Base-by-base conservation (phyloP, 2,888 invertebrate genomes). In the Oasisia sp. region DNA sequence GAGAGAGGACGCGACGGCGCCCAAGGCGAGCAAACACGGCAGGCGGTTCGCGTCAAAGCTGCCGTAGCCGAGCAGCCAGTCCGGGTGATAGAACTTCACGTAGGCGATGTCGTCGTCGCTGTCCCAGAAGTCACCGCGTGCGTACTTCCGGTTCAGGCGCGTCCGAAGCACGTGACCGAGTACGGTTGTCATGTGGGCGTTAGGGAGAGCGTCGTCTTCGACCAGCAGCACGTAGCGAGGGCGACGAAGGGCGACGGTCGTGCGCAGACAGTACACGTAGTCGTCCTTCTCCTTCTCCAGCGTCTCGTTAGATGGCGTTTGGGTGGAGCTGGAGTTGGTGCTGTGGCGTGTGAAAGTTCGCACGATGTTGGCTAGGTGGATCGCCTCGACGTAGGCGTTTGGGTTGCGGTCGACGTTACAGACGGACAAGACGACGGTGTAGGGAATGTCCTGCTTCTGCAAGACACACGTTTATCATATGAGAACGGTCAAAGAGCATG, bases 251-350 rank as follows among this genome's bases (percentile, higher is more conserved):
- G 94, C 92, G 92, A 94, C 94, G 56, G 94, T 93, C 58, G 94
- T 92, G 91, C 94, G 94, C 19, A 95, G 92, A 93, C 96, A 96
- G 92, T 93, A 95, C 8, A 95, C 93, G 93, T 96, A 96, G 92
- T 96, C 96, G 45, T 94, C 93, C 92, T 96, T 96, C 92, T 96
- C 96, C 92, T 96, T 95, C 91, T 96, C 95, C 14, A 95, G 93
- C 9, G 93, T 92, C 44, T 94, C 93, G 32, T 93, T 92, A 14
- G 92, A 90, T 3, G 92, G 19, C 91, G 93, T 32, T 32, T 91
- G n/a, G 1, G 93, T 92, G 44, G 74, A 74, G 14, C 93, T 56
- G 92, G 94, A 95, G 38, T 95, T 92, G 44, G 74, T 27, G 14
- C 93, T 56, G 92, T 94, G 95, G 38, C 95, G 93, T 32, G 94